These are phyloP conservation scores for Acronicta aceris DNA, from an alignment of 2,888 invertebrate species.

Conservation along the genomic window DNA sequence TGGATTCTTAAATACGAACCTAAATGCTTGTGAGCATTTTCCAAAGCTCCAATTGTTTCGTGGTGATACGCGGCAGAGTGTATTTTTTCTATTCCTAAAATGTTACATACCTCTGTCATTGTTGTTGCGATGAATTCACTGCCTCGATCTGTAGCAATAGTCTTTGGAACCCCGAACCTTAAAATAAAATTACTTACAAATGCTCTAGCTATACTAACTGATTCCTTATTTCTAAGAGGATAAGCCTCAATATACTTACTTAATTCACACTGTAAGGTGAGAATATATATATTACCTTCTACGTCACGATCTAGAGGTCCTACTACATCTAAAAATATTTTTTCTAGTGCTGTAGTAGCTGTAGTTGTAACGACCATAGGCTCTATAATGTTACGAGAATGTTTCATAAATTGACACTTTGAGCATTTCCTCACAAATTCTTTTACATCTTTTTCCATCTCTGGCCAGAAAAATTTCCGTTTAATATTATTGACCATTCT, in stretches of 20 bases:
- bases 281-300: background rate
- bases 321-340: slow-evolving; percentile 1
- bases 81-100: slow-evolving; percentile 1
- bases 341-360: background rate
- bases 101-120: background rate
- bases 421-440: background rate
- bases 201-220: too few relatives aligned
- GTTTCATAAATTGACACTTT: slow-evolving; percentile 2
- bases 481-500: background rate
- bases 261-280: background rate
- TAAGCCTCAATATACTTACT: slow-evolving; percentile 3
- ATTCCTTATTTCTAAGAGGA: background rate
- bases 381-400: background rate
- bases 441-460: background rate
- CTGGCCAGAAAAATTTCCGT: background rate
- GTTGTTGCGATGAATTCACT: background rate
- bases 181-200: slow-evolving; percentile 2
- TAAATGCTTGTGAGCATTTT: slow-evolving; percentile 3
- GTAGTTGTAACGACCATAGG: background rate
- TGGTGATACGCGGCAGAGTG: background rate
- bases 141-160: too few relatives aligned
- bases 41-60: background rate
- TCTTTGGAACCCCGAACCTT: background rate
- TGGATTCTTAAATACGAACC: slow-evolving; percentile 32
- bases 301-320: background rate